Base-by-base conservation (phyloP, 1,140 invertebrate genomes). In the roundworm (Caenorhabditis elegans) region DNA sequence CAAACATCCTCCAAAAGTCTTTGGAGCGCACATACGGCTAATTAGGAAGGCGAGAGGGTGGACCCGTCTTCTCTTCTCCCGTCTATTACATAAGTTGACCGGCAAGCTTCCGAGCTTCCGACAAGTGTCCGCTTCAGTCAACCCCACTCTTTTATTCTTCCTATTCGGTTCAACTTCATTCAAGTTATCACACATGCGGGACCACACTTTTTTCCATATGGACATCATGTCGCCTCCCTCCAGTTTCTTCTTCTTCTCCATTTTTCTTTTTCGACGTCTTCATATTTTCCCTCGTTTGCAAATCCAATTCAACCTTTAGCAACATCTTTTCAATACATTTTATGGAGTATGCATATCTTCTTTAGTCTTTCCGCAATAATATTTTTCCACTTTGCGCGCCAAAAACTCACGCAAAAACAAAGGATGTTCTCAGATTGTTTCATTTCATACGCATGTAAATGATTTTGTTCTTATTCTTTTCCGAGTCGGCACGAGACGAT, bases 131-230 rank as follows among this genome's bases (percentile, higher is more conserved):
- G 60, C 60, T 70, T 39, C 60, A 70, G 60, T 70, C 60, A 70
- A 70, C 60, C n/a, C n/a, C 60, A 70, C 60, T 70, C 31, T 70
- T 70, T 34, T 26, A 70, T 70, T 70, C 60, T 70, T 34, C 39
- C n/a, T 60, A 22, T 60, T 31, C 26, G 34, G 60, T 70, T 70
- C 34, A 70, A 70, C 60, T 70, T 70, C 24, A n/a, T 70, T 70
- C 34, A 70, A 70, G 34, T 70, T 70, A 70, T 70, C 60, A 70
- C 60, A 70, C 60, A 70, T 70, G 60, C 60, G 60, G 60, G 60
- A 70, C 31, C 39, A 31, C 34, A 70, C 60, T 70, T 43, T 34
- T 70, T 70, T 70, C 60, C 60, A 70, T 70, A 70, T 70, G 31
- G 60, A 70, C 60, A 70, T 70, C 60, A 39, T 70, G 60, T 43